These are phyloP conservation scores for Trididemnum nubilum DNA, from an alignment of 23 tunicate species.

Conservation along the genomic window DNA sequence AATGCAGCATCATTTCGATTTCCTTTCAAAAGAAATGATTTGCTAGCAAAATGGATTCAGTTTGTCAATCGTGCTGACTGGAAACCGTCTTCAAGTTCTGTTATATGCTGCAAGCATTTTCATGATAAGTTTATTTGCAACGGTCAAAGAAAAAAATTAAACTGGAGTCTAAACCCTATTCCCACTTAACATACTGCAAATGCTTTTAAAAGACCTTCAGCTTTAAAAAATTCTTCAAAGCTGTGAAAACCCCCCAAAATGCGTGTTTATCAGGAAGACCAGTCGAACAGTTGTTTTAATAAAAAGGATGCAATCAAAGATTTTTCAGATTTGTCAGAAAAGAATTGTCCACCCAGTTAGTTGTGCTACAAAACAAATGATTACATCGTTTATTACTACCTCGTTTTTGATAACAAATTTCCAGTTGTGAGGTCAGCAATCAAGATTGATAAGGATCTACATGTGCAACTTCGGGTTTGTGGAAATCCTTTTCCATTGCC, in stretches of 20 bases:
- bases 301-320: background rate
- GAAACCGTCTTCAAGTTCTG: slow-evolving; percentile 2
- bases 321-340: background rate
- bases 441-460: slow-evolving; percentile 15
- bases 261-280: slow-evolving; percentile 13
- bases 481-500: slow-evolving; percentile 17
- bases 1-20: slow-evolving; percentile 7
- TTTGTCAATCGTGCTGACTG: slow-evolving; percentile 25
- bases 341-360: background rate
- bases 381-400: background rate
- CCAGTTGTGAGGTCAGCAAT: slow-evolving; percentile 19
- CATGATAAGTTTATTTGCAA: background rate
- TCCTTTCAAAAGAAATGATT: slow-evolving; percentile 23
- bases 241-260: slow-evolving; percentile 12
- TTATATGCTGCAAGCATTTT: slow-evolving; percentile 18
- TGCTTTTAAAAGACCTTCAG: slow-evolving; percentile 28
- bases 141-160: slow-evolving; percentile 13
- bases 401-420: slow-evolving; percentile 5
- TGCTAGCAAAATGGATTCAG: slow-evolving; percentile 25
- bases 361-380: slow-evolving; percentile 4
- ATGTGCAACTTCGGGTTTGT: background rate
- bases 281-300: background rate
- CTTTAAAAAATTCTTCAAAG: background rate
- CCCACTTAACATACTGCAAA: background rate
- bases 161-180: background rate